Percentiles rank a stretch among this genome's conserved stretches.
Evolutionary conservation across 2,113 vertebrate genomes (phyloP).

Genomic region (Anseranas semipalmata): DNA sequence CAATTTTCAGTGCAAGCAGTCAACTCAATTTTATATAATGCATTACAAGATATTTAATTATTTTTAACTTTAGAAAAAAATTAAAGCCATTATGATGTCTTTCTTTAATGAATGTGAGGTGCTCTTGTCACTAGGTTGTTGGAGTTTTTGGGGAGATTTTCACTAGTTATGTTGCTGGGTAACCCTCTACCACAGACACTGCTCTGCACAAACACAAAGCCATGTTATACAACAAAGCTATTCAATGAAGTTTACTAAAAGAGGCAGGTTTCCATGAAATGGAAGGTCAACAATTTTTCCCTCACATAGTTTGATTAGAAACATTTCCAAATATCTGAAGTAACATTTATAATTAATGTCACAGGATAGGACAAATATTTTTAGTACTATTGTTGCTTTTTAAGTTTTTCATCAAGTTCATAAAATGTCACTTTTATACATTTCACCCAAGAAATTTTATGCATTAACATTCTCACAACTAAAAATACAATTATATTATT

Average conservation of each 20-base stretch:
- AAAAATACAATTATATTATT: background rate
- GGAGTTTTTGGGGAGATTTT: background rate
- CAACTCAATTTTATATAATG: background rate
- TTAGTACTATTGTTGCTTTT: background rate
- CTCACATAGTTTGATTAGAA: background rate
- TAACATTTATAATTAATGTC: background rate
- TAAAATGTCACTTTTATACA: background rate
- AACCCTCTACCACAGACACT: background rate
- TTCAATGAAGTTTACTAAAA: background rate
- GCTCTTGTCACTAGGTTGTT: background rate
- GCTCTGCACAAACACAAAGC: slow-evolving; percentile 31
- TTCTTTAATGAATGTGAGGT: background rate
- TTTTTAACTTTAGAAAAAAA: background rate
- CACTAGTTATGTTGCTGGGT: slow-evolving; percentile 31
- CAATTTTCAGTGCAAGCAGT: background rate
- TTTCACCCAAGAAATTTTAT: background rate
- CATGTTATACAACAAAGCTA: slow-evolving; percentile 4
- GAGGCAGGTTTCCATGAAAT: background rate
- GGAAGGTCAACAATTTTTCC: background rate
- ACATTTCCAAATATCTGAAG: background rate
- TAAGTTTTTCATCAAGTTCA: background rate
- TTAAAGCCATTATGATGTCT: background rate
- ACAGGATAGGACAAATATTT: background rate
- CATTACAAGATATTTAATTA: background rate
- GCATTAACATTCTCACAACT: background rate